Evolutionary conservation across 2,113 vertebrate species (phyloP).

Genomic region (Vimba vimba): DNA sequence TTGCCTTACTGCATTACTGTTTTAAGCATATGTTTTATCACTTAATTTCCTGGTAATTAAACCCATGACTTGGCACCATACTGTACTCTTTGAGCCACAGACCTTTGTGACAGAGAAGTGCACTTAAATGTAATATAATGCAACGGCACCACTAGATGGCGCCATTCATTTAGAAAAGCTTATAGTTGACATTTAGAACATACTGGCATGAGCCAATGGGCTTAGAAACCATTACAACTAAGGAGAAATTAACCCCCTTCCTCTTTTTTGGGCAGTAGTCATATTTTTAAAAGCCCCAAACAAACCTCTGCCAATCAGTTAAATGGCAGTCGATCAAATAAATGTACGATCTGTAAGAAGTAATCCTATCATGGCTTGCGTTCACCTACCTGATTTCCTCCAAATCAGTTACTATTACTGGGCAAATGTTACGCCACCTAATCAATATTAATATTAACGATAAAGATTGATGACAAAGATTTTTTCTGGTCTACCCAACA

Average conservation of each 20-base stretch:
- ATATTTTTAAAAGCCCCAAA: background rate
- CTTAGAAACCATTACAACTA: background rate
- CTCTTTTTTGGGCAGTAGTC: background rate
- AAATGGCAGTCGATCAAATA: background rate
- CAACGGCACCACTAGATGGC: slow-evolving; percentile 44
- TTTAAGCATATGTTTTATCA: background rate
- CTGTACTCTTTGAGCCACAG: background rate
- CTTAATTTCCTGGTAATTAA: background rate
- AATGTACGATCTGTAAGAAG: background rate
- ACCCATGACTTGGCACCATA: background rate
- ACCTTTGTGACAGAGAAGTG: background rate
- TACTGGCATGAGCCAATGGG: background rate
- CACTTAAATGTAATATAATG: background rate
- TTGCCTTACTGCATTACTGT: background rate
- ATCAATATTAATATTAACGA: background rate
- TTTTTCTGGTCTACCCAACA: background rate
- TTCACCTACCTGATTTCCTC: background rate
- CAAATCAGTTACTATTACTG: background rate
- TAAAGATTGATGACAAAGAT: background rate
- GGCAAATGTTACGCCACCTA: background rate
- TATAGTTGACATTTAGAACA: background rate
- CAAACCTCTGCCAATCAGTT: background rate
- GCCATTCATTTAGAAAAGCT: slow-evolving; percentile 63
- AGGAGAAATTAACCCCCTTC: background rate
- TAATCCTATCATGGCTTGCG: background rate